Evolutionary conservation across 2,888 invertebrate species (phyloP).

Genomic region (Cantharis rufa): DNA sequence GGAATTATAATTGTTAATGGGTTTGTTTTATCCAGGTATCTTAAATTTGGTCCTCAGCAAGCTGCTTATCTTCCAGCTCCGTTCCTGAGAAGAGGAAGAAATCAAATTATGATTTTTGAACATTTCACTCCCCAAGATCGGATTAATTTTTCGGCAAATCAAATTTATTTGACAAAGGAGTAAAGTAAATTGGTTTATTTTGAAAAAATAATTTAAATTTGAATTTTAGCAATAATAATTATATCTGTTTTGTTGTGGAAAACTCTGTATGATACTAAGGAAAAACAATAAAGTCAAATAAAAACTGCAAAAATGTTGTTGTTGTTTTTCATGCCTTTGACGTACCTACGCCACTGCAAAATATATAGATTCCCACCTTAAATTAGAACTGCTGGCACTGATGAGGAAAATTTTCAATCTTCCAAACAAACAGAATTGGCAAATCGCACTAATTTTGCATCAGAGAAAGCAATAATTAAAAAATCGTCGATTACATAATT

Average conservation of each 20-base stretch:
- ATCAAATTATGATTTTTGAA: slow-evolving; percentile 46
- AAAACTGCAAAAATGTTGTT: no score
- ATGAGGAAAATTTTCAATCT: background rate
- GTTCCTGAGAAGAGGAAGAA: slow-evolving; percentile 62
- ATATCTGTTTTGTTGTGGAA: no score
- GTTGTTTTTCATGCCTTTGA: no score
- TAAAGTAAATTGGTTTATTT: background rate
- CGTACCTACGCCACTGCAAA: background rate
- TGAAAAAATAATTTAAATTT: background rate
- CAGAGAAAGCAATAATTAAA: background rate
- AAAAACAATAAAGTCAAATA: no score
- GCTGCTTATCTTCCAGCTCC: slow-evolving; percentile 81
- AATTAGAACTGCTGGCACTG: background rate
- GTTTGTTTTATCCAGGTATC: slow-evolving; percentile 82
- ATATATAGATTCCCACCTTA: background rate
- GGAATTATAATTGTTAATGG: slow-evolving; percentile 82
- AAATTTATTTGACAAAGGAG: background rate
- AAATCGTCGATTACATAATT: background rate
- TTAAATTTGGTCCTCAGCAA: slow-evolving; percentile 79
- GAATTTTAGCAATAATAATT: no score
- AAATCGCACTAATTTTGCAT: background rate
- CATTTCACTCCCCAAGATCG: slow-evolving; percentile 37
- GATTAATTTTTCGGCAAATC: slow-evolving; percentile 38
- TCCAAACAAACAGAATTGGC: background rate
- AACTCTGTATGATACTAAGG: no score